Conservation (phyloP, 2,113 vertebrate genomes). For the Zosterops borbonicus region DNA sequence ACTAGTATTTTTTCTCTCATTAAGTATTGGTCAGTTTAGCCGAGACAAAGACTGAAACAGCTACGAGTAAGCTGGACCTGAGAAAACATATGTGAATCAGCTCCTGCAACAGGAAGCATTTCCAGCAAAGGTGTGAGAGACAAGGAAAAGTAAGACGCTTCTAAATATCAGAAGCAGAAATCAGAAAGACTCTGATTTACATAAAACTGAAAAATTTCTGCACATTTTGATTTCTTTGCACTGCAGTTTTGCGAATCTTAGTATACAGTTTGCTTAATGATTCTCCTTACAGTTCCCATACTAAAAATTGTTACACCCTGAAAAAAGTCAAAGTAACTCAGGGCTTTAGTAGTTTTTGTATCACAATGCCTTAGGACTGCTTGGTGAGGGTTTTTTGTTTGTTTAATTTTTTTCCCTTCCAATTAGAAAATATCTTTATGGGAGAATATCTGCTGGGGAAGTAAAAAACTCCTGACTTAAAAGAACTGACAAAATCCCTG, state of each 20-base stretch:
- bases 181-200: neutral
- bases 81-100: neutral
- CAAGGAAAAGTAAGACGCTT: neutral
- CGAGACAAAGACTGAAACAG: neutral
- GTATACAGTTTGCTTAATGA: neutral
- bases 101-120: neutral
- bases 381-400: neutral
- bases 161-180: neutral
- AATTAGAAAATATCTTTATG: neutral
- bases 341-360: neutral
- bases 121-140: neutral
- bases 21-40: neutral
- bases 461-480: rapidly evolving
- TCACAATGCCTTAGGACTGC: neutral
- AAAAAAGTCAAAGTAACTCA: neutral
- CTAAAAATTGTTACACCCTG: neutral
- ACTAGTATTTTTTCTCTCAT: neutral
- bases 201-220: neutral
- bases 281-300: neutral
- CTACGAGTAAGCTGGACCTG: neutral
- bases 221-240: neutral
- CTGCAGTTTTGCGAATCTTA: neutral
- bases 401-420: neutral
- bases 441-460: neutral
- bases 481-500: neutral